Evolutionary conservation across 2,888 invertebrate species (phyloP).

Genomic region (Girardia tigrina): DNA sequence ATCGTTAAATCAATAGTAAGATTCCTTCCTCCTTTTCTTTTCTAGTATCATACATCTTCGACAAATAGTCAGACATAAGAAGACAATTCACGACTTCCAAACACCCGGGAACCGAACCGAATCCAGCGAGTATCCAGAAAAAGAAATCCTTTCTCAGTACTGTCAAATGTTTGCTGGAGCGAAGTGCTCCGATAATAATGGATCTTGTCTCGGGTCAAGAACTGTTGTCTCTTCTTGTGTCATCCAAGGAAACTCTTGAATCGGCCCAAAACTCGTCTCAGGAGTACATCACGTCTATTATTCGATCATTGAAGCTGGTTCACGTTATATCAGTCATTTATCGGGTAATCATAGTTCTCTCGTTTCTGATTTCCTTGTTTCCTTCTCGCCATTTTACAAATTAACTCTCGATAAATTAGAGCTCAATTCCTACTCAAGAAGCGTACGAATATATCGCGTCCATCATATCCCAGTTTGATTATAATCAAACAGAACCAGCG

Average conservation of each 20-base stretch:
- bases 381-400: too few relatives aligned
- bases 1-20: slow-evolving; percentile 12
- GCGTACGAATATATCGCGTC: neutral
- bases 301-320: neutral
- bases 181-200: slow-evolving; percentile 87
- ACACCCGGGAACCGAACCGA: neutral
- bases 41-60: neutral
- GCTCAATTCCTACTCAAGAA: neutral
- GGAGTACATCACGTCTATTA: neutral
- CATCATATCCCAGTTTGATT: neutral
- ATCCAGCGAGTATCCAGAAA: slow-evolving; percentile 3
- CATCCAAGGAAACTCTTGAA: slow-evolving; percentile 9
- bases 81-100: neutral
- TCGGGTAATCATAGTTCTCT: neutral
- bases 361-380: too few relatives aligned
- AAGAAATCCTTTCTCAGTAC: slow-evolving; percentile 3
- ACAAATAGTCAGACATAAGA: neutral
- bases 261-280: neutral
- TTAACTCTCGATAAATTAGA: too few relatives aligned
- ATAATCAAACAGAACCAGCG: neutral
- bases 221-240: slow-evolving; percentile 45
- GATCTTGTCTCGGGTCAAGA: slow-evolving; percentile 71
- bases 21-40: too few relatives aligned
- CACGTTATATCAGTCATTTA: neutral
- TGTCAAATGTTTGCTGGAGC: slow-evolving; percentile 60